Evolutionary conservation across 2,888 invertebrate species (phyloP), one percentile per base, ranked within the genome.

Genomic region (Crepidodera aurea): DNA sequence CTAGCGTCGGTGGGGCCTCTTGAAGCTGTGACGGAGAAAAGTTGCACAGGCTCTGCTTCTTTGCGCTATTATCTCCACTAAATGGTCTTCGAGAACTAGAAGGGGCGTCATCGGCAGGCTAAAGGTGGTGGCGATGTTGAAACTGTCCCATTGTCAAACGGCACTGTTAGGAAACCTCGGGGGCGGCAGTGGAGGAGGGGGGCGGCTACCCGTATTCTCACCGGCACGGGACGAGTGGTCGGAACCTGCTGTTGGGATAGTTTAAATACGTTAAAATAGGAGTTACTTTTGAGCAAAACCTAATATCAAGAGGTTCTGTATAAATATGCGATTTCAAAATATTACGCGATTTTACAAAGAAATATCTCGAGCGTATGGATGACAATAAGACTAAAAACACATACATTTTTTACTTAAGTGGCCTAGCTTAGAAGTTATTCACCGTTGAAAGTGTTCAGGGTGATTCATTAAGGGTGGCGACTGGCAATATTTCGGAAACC

Each of bases 201-300:
- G 90, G 81, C 91, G 84, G 79, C 83, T 81, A 39, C 90, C 89
- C 80, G 90, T 83, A 79, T 53, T 84, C 87, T 87, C 87, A 82
- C 89, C 90, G 80, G 86, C 87, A 82, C 85, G 87, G 84, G 92
- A 92, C 85, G 91, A 93, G 84, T 89, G 91, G 84, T 93, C 93
- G 82, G 92, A 93, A 83, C 92, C 93, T 89, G 91, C 86, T 89
- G 83, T 78, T 58, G 16, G 29, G 12, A 15, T 10, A 16, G 19
- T 42, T 50, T 15, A 16, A 50, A 27, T 7, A 48, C 1, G 5
- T 29, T 8, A 50, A 48, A 32, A 53, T 40, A 40, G 13, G 8
- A 37, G n/a, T 37, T n/a, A 37, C n/a, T 12, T 13, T 37, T 12
- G 5, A 37, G 22, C 3, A 22, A 22, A 37, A n/a, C 6, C 5